phyloP scores from a whole-genome alignment of 2,797 vertebrate species.

The Ambastaia sidthimunki region DNA sequence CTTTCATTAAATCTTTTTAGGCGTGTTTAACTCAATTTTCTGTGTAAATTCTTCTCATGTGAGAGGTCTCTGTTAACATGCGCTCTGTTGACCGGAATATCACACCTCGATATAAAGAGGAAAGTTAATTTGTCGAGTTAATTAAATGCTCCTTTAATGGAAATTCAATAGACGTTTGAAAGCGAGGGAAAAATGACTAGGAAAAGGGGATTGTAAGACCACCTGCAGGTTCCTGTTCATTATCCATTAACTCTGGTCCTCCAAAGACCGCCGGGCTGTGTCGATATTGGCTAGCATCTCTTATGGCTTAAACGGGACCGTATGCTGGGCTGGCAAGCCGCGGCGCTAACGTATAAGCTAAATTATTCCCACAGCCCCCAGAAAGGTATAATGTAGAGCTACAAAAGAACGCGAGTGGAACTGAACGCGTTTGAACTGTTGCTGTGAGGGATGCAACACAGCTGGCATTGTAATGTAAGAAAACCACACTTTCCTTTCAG shows the following conservation, averaged over 20 bases:
- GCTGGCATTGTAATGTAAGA: conserved; percentile 26
- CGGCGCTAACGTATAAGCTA: conserved; percentile 47
- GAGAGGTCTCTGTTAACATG: background rate
- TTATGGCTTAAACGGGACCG: conserved; percentile 35
- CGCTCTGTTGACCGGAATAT: background rate
- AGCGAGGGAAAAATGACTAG: conserved; percentile 24
- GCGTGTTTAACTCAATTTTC: too few relatives aligned
- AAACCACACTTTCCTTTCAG: conserved; percentile 24
- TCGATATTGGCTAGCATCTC: conserved; percentile 53
- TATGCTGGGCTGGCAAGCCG: conserved; percentile 29
- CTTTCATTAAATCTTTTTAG: background rate
- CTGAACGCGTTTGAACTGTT: conserved; percentile 25
- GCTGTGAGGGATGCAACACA: conserved; percentile 21
- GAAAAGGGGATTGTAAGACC: conserved; percentile 7
- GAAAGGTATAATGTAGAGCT: conserved; percentile 28
- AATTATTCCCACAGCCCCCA: conserved; percentile 53
- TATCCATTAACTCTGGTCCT: conserved; percentile 27
- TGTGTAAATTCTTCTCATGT: background rate
- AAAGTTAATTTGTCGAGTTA: conserved; percentile 15
- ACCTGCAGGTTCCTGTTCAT: conserved; percentile 43
- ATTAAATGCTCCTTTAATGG: conserved; percentile 11
- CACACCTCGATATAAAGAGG: background rate
- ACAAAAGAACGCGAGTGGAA: conserved; percentile 39
- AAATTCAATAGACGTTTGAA: conserved; percentile 35
- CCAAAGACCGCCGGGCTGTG: conserved; percentile 16